A percentile compares a stretch with the other conserved stretches of the same genome.
These are phyloP conservation scores for Larimichthys crocea DNA, from an alignment of 2,113 vertebrate genomes.

Conservation along the genomic window DNA sequence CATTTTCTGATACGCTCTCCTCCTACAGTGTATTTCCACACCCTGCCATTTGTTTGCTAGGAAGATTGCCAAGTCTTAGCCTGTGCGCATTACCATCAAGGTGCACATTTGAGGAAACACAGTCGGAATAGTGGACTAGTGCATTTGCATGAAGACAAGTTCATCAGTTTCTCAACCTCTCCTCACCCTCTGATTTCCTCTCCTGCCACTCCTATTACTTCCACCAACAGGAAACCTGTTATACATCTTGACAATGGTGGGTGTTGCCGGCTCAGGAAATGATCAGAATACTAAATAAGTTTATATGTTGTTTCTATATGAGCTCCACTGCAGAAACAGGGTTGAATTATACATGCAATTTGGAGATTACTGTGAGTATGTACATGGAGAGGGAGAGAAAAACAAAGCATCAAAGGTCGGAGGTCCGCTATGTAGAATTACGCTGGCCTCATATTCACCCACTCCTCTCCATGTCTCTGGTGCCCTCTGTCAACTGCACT, in stretches of 20 bases:
- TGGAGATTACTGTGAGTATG: slow-evolving; percentile 41
- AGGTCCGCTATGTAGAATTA: slow-evolving; percentile 51
- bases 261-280: slow-evolving; percentile 44
- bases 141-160: slow-evolving; percentile 64
- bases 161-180: slow-evolving; percentile 63
- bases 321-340: slow-evolving; percentile 29
- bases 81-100: slow-evolving; percentile 47
- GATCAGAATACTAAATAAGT: slow-evolving; percentile 63
- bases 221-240: slow-evolving; percentile 50
- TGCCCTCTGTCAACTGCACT: slow-evolving; percentile 57
- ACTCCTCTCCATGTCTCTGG: slow-evolving; percentile 38
- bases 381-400: slow-evolving; percentile 5
- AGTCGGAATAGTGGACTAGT: slow-evolving; percentile 11
- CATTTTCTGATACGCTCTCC: slow-evolving; percentile 28
- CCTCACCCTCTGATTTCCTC: slow-evolving; percentile 56
- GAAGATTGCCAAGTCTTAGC: slow-evolving; percentile 53
- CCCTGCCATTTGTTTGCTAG: slow-evolving; percentile 38
- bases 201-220: slow-evolving; percentile 51
- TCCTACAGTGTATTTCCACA: slow-evolving; percentile 38
- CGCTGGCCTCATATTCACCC: slow-evolving; percentile 27
- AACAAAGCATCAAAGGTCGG: slow-evolving; percentile 52
- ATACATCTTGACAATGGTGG: slow-evolving; percentile 58
- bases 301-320: slow-evolving; percentile 28
- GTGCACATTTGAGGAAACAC: slow-evolving; percentile 40
- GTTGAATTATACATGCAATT: slow-evolving; percentile 70